A percentile compares a stretch with the other conserved stretches of the same genome.
These are phyloP conservation scores for Sarcophilus harrisii DNA, from an alignment of 2,797 vertebrate species.

Conservation along the genomic window DNA sequence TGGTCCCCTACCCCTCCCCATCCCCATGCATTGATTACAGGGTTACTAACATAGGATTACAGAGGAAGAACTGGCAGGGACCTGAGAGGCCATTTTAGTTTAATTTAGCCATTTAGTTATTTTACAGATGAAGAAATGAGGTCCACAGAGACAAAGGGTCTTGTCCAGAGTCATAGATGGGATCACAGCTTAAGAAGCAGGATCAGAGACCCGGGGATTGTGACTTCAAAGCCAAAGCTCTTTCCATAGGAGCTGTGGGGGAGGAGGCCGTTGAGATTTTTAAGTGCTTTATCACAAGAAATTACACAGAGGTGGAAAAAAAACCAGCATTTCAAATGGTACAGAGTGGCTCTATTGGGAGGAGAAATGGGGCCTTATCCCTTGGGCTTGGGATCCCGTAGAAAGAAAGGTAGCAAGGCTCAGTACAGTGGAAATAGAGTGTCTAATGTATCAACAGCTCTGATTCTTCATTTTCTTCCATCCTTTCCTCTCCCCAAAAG, in stretches of 20 bases:
- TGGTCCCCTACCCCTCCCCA: conserved; percentile 75
- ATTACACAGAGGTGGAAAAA: conserved; percentile 70
- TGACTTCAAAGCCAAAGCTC: not conserved
- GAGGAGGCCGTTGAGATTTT: conserved; percentile 40
- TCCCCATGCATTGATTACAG: conserved; percentile 82
- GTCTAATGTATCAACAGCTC: conserved; percentile 86
- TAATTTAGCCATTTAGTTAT: not conserved
- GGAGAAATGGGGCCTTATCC: conserved; percentile 69
- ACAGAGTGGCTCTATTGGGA: conserved; percentile 70
- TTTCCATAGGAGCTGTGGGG: not conserved
- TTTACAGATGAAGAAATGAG: not conserved
- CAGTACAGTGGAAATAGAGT: conserved; percentile 85
- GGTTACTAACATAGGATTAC: not conserved
- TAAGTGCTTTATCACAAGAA: conserved; percentile 71
- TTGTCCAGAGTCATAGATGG: not conserved
- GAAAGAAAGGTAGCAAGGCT: conserved; percentile 85
- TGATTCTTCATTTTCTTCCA: conserved; percentile 88
- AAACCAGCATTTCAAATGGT: conserved; percentile 75
- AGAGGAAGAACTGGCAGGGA: not conserved
- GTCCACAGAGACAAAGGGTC: not conserved
- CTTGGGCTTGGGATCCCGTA: conserved; percentile 84
- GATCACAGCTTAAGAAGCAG: not conserved
- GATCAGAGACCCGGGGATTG: not conserved
- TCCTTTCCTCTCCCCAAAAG: conserved; percentile 86
- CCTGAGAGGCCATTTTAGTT: not conserved